Base-by-base conservation (phyloP, 30 jellyfish, hydroid and myxozoan genomes). In the Catostylus mosaicus region DNA sequence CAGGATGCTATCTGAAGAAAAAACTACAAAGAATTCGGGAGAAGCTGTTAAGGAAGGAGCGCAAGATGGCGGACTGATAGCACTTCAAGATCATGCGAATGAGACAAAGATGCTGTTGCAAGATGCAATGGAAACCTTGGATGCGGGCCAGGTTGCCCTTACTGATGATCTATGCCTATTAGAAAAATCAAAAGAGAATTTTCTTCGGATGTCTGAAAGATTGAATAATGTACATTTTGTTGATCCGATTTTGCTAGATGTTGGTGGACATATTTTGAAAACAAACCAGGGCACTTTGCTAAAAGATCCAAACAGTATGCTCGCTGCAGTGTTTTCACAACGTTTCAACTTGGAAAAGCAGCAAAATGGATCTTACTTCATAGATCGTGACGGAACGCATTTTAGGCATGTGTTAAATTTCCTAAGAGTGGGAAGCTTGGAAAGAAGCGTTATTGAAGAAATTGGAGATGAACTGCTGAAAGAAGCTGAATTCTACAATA, bases 301-400 rank as follows among this genome's bases (percentile, higher is more conserved):
- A 69, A 69, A 36, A 36, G 63, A 69, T 10, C 66, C 82, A 33
- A 27, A 69, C 18, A 69, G 65, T 48, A 1, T 69, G 26, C 66
- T 69, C 22, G 82, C 82, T 1, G 3, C 46, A 32, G 36, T 69
- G 82, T 69, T 69, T 26, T 69, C 82, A n/a, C 12, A 37, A 29
- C 34, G 33, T 12, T 33, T 33, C 12, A 38, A 69, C 46, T 29
- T 69, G 40, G 29, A 11, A 29, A 34, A 38, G 31, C 35, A 69
- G 29, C 27, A 69, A 26, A 34, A 69, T 40, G 82, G 60, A 34
- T 19, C 82, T 12, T 69, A 33, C 32, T 69, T 69, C 43, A 69
- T 69, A 3, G 82, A 69, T 26, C 81, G 66, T 33, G 60, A 37
- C n/a, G 82, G 82, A 20, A 16, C 81, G 18, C 40, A 5, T 37